These are phyloP conservation scores for Hippocampus kuda DNA, from an alignment of 2,797 vertebrate genomes.

Conservation along the genomic window DNA sequence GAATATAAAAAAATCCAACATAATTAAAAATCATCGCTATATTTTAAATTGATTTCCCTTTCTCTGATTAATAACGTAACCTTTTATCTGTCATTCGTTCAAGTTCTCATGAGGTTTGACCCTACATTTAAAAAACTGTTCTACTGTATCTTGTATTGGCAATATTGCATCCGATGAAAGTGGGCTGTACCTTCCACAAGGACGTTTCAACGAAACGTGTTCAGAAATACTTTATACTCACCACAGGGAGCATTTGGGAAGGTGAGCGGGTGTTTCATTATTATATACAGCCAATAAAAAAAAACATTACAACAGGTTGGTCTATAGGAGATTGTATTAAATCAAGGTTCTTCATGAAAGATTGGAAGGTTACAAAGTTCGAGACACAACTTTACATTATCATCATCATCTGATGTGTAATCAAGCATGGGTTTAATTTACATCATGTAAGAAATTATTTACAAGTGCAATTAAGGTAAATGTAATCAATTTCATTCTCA, in stretches of 20 bases:
- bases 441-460: constrained; percentile 1
- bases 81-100: too few species aligned
- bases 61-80: too few species aligned
- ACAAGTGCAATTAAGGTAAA: background rate
- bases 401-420: background rate
- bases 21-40: too few species aligned
- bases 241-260: background rate
- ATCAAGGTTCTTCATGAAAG: background rate
- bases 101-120: too few species aligned
- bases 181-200: background rate
- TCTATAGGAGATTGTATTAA: background rate
- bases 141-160: background rate
- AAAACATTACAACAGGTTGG: background rate
- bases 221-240: background rate
- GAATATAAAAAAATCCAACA: too few species aligned
- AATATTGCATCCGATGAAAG: background rate
- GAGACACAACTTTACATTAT: background rate
- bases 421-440: background rate
- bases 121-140: too few species aligned
- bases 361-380: background rate
- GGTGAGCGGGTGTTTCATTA: background rate
- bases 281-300: background rate
- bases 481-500: background rate
- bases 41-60: too few species aligned
- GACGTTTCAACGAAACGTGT: background rate